A percentile compares a stretch with the other conserved stretches of the same genome.
phyloP scores from a whole-genome alignment of 2,888 invertebrate genomes.

The Mesodorylaimus sp. region DNA sequence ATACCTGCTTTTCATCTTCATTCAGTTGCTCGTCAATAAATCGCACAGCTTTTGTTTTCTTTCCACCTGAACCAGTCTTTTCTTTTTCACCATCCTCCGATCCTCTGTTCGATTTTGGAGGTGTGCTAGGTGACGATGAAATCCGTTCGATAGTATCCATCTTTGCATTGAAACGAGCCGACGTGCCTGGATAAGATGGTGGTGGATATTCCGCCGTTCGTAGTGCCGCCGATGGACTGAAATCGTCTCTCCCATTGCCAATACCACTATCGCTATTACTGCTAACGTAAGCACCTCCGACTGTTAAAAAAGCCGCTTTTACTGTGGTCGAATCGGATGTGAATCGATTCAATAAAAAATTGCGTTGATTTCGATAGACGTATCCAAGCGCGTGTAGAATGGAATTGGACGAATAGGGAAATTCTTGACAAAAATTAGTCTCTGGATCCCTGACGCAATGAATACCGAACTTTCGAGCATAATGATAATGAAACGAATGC shows the following conservation, averaged over 20 bases:
- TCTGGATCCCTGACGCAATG: conserved; percentile 19
- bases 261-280: conserved; percentile 89
- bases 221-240: too few species aligned
- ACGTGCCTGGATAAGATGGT: too few species aligned
- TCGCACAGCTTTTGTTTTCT: too few species aligned
- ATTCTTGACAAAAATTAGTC: conserved; percentile 54
- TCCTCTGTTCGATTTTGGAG: too few species aligned
- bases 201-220: too few species aligned
- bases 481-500: conserved; percentile 57
- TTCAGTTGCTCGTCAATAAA: too few species aligned
- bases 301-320: background rate
- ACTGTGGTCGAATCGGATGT: background rate
- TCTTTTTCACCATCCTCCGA: too few species aligned
- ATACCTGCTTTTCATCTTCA: too few species aligned
- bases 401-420: conserved; percentile 60
- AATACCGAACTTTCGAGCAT: conserved; percentile 66
- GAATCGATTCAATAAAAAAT: conserved; percentile 29
- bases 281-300: conserved; percentile 57
- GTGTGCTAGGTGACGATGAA: too few species aligned
- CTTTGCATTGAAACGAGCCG: too few species aligned
- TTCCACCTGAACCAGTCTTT: too few species aligned
- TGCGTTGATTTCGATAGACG: conserved; percentile 33
- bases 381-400: conserved; percentile 43
- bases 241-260: conserved; percentile 61
- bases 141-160: too few species aligned